Evolutionary conservation across 2,113 vertebrate species (phyloP).

Genomic region (Oreochromis tanganicae): DNA sequence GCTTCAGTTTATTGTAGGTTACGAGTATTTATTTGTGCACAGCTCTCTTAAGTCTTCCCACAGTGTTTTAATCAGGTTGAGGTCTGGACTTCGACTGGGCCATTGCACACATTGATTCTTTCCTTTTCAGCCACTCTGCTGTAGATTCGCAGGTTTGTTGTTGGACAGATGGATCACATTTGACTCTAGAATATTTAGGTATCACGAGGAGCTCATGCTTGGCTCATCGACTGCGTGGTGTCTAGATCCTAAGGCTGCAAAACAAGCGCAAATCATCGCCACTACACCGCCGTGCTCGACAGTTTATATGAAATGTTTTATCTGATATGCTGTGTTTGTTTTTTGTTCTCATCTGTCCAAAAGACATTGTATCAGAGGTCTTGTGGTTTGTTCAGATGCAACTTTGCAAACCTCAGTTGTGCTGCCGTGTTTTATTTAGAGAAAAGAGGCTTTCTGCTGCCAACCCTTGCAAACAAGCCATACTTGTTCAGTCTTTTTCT

Average conservation of each 20-base stretch:
- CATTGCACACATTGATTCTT: not conserved
- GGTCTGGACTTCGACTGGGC: not conserved
- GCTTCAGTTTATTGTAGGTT: not conserved
- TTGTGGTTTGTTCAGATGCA: not conserved
- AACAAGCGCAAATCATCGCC: not conserved
- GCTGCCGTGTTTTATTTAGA: not conserved
- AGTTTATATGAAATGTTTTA: not conserved
- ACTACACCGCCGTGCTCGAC: not conserved
- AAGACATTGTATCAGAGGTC: not conserved
- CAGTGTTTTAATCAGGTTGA: not conserved
- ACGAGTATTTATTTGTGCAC: not conserved
- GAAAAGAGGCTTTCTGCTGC: not conserved
- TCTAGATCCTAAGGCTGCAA: not conserved
- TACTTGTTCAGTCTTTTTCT: not conserved
- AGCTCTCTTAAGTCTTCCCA: not conserved
- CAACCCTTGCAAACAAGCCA: not conserved
- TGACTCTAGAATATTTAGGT: not conserved
- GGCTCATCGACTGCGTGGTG: not conserved
- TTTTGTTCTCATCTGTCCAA: not conserved
- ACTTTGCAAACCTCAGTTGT: not conserved
- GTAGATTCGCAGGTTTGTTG: not conserved
- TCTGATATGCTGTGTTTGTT: not conserved
- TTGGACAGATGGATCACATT: not conserved
- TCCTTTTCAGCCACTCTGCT: not conserved
- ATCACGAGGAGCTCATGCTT: not conserved